These are phyloP conservation scores for Drosophila macrothrix DNA, from an alignment of 2,888 invertebrate genomes.

Conservation along the genomic window DNA sequence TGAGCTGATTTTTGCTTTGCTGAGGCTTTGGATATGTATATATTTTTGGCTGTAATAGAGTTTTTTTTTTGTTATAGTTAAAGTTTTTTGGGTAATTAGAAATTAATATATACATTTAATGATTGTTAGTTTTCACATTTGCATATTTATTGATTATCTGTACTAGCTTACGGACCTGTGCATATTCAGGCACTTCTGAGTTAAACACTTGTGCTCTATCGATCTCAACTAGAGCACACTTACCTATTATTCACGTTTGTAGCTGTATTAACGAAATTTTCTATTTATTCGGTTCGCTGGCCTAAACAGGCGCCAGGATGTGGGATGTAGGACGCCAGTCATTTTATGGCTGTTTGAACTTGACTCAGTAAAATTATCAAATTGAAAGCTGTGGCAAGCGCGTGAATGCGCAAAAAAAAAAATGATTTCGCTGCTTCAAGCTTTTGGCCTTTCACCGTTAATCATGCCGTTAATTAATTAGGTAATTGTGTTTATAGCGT, in stretches of 20 bases:
- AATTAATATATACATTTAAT: background rate
- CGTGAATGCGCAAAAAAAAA: conserved; percentile 59
- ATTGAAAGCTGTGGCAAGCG: conserved; percentile 53
- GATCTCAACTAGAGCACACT: background rate
- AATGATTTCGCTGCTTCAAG: conserved; percentile 53
- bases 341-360: conserved; percentile 73
- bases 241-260: background rate
- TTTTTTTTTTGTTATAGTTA: background rate
- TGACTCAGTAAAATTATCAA: conserved; percentile 62
- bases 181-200: background rate
- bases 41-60: conserved; percentile 23
- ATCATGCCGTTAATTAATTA: conserved; percentile 72
- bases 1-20: conserved; percentile 42
- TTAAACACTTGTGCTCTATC: background rate
- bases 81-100: conserved; percentile 10
- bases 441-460: conserved; percentile 35
- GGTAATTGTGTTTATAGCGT: conserved; percentile 66
- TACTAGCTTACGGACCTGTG: background rate
- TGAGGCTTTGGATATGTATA: background rate
- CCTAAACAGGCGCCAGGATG: conserved; percentile 24
- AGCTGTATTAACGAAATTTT: conserved; percentile 45
- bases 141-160: background rate
- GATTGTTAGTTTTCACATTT: background rate
- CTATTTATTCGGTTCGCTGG: conserved; percentile 38
- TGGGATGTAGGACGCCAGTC: conserved; percentile 25